Percentiles rank a stretch among this genome's conserved stretches.
phyloP scores from a whole-genome alignment of 2,113 vertebrate genomes.

The Mormyrus lacerda region DNA sequence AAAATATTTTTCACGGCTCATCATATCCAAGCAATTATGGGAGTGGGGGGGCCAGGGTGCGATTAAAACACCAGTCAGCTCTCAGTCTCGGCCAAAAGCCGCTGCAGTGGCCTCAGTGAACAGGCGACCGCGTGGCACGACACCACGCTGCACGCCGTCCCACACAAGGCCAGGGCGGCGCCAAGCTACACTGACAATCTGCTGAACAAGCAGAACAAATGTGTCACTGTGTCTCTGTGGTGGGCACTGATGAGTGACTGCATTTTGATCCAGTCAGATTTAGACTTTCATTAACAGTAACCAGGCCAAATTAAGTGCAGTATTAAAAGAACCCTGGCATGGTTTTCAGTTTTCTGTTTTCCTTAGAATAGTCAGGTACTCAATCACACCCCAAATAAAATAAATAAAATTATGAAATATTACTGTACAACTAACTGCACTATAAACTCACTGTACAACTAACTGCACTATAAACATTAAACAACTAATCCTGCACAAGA shows the following conservation, averaged over 20 bases:
- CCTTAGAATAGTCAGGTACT: background rate
- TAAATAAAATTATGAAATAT: background rate
- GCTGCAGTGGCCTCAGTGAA: background rate
- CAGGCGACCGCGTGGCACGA: conserved; percentile 50
- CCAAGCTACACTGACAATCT: conserved; percentile 43
- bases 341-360: background rate
- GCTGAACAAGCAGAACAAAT: conserved; percentile 27
- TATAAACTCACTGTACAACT: background rate
- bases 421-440: background rate
- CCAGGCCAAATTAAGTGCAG: background rate
- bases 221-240: background rate
- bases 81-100: background rate
- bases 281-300: background rate
- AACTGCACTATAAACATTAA: background rate
- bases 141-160: conserved; percentile 51
- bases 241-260: background rate
- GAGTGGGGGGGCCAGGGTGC: background rate
- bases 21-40: background rate
- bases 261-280: background rate
- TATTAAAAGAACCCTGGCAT: background rate
- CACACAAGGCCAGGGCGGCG: conserved; percentile 40
- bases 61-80: background rate
- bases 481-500: background rate
- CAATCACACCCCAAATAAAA: background rate
- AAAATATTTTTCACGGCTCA: background rate